Conservation (phyloP, 2,888 invertebrate species). For the Cephus nigrinus region DNA sequence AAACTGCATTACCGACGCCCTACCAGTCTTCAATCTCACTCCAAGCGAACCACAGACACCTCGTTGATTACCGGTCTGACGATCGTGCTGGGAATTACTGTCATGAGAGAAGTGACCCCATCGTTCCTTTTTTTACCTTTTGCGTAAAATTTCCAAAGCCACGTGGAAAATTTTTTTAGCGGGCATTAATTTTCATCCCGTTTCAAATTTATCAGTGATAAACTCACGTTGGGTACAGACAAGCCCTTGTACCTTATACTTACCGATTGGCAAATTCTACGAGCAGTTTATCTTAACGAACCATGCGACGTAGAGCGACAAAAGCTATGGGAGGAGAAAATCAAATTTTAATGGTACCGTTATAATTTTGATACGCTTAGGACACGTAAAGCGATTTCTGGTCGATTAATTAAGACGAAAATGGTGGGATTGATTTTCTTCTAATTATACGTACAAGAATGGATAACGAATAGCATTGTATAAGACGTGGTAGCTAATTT, state of each 20-base stretch:
- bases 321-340: too few species aligned
- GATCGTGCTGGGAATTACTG: neutral
- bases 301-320: too few species aligned
- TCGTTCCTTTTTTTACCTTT: neutral
- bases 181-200: neutral
- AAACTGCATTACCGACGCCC: slow-evolving; percentile 54
- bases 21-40: slow-evolving; percentile 5
- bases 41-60: neutral
- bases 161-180: neutral
- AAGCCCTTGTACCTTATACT: neutral
- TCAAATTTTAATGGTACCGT: too few species aligned
- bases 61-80: neutral
- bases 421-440: neutral
- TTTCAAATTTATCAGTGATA: neutral
- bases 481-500: neutral
- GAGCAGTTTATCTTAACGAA: too few species aligned
- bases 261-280: too few species aligned
- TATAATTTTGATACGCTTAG: neutral
- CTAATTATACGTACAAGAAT: neutral
- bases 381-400: neutral
- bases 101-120: neutral
- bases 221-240: neutral
- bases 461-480: neutral
- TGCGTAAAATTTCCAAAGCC: neutral
- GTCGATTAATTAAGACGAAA: neutral